These are phyloP conservation scores for Timandra comae DNA, from an alignment of 2,888 invertebrate species.

Conservation along the genomic window DNA sequence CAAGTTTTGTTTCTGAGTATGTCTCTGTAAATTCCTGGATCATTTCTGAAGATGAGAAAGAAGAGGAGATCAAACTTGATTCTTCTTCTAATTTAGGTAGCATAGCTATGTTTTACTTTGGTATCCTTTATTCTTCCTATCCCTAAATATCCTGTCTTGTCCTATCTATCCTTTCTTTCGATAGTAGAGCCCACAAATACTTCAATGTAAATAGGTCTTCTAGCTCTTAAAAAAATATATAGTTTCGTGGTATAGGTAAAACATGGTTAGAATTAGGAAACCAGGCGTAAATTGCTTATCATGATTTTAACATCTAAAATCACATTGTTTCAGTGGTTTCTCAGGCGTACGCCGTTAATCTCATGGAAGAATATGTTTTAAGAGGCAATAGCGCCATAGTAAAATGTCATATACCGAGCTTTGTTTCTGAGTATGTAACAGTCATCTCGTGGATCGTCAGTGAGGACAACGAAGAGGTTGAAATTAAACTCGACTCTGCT, in stretches of 20 bases:
- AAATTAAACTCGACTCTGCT: conserved; percentile 61
- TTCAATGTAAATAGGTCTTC: no score
- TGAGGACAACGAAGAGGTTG: conserved; percentile 75
- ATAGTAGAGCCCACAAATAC: no score
- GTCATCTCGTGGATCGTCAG: conserved; percentile 92
- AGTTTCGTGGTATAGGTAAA: no score
- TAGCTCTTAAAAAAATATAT: no score
- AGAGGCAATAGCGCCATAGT: conserved; percentile 93
- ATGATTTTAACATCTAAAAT: conserved; percentile 5
- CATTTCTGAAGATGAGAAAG: conserved; percentile 81
- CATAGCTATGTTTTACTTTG: conserved; percentile 16
- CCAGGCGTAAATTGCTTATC: conserved; percentile 7
- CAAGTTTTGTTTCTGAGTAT: conserved; percentile 94
- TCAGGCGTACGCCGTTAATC: conserved; percentile 92
- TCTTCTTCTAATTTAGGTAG: conserved; percentile 55
- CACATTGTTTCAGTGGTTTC: conserved; percentile 87
- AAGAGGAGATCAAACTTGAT: conserved; percentile 58
- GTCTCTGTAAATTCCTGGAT: conserved; percentile 91
- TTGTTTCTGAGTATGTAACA: conserved; percentile 92
- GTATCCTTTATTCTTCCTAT: conserved; percentile 8
- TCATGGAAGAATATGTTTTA: conserved; percentile 94
- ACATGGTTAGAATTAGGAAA: not conserved
- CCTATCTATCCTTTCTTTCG: no score
- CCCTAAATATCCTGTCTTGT: no score
- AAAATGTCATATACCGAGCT: conserved; percentile 95